Conservation (phyloP, 2,797 vertebrate species). For the Gorsachius magnificus region DNA sequence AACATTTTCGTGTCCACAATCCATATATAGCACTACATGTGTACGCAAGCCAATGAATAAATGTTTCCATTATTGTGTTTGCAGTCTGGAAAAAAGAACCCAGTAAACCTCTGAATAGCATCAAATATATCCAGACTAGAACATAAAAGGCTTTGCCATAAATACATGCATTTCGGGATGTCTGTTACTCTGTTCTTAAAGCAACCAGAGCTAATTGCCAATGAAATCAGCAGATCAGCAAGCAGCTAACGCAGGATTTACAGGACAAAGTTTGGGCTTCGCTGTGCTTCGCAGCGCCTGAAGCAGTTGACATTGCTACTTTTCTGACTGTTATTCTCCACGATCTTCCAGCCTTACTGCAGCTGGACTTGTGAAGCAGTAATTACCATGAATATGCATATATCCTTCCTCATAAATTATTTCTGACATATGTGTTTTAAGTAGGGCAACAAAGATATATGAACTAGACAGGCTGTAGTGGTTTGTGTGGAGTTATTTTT, state of each 20-base stretch:
- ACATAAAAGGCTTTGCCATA: neutral
- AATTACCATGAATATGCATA: conserved; percentile 43
- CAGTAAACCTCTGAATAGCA: neutral
- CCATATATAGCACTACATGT: neutral
- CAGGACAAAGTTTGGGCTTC: neutral
- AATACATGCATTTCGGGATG: neutral
- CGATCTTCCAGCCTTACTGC: neutral
- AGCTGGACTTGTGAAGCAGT: conserved; percentile 20
- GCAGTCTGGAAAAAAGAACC: neutral
- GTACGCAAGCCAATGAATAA: neutral
- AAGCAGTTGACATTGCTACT: neutral
- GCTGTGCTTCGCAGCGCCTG: neutral
- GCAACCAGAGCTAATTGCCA: neutral
- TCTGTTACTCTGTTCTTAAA: neutral
- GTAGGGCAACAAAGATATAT: neutral
- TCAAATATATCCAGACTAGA: neutral
- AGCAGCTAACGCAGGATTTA: neutral
- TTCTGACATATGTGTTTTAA: conserved; percentile 26
- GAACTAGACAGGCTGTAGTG: neutral
- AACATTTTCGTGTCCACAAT: neutral
- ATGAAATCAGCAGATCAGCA: conserved; percentile 6
- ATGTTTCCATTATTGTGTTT: neutral
- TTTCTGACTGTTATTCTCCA: neutral
- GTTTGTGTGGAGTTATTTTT: neutral
- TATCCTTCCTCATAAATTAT: conserved; percentile 56